Base-by-base conservation (phyloP, 1,140 invertebrate genomes). In the Drosophila ambigua region DNA sequence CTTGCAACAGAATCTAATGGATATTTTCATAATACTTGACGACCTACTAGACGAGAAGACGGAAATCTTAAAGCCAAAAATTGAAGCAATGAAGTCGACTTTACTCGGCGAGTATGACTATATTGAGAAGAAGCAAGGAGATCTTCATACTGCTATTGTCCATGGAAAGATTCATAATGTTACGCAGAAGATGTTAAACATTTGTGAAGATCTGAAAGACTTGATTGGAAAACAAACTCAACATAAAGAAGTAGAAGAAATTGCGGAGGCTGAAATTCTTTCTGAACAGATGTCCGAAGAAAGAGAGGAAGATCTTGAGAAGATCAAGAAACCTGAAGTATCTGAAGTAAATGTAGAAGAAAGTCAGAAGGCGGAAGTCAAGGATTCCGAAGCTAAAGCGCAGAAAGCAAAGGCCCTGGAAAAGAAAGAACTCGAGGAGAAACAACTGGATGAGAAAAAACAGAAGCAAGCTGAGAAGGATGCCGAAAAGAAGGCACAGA, bases 1-100 rank as follows among this genome's bases (percentile, higher is more conserved):
- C 41, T 35, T 91, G n/a, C 90, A 88, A 54, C 78, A 90, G 48
- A 81, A 66, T 41, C 41, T 91, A 5, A 90, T 91, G 79, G 75
- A 91, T 13, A 79, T 84, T n/a, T 84, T 90, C 24, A 63, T 81
- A 20, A 68, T 90, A 15, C 43, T 90, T 2, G 89, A 91, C 55
- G 90, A 91, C 28, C 35, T 88, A 0, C 16, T 71, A n/a, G 66
- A 88, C 9, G 76, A 88, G 6, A 77, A 63, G 11, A 72, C 63
- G 11, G 23, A 45, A 23, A 23, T 5, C 15, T 26, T 78, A 11
- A 78, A 63, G 9, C 55, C 65, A 0, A 31, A 44, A 11, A 81
- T 81, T 51, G 77, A 85, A 28, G 66, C 87, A 7, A 43, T 53
- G 0, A 84, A 84, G 77, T 4, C 55, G 2, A 26, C 63, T 50